Conservation (phyloP, 2,113 vertebrate species). For the Aspidoscelis tigris region DNA sequence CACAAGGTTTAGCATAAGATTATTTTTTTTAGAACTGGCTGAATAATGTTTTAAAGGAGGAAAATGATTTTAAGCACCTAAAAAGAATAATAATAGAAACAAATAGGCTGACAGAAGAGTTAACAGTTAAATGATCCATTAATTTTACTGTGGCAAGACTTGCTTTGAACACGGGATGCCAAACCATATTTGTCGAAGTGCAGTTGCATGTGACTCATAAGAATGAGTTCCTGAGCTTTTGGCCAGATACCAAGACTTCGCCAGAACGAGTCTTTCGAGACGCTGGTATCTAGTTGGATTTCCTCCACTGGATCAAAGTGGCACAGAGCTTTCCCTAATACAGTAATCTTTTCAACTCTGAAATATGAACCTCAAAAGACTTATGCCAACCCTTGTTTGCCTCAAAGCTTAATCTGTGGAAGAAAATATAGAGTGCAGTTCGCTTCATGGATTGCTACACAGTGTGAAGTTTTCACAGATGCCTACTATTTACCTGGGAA, state of each 20-base stretch:
- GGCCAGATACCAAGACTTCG: conserved; percentile 72
- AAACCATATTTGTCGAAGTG: conserved; percentile 83
- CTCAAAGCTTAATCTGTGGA: conserved; percentile 36
- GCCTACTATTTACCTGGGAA: conserved; percentile 26
- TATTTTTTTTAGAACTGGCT: conserved; percentile 9
- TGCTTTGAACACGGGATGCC: conserved; percentile 74
- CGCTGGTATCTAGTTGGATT: conserved; percentile 72
- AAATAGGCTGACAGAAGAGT: conserved; percentile 33
- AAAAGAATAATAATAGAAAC: background rate
- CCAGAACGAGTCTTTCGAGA: conserved; percentile 72
- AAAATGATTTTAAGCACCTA: conserved; percentile 10
- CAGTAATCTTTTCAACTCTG: conserved; percentile 74
- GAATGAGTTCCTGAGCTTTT: conserved; percentile 64
- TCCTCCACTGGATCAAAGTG: conserved; percentile 59
- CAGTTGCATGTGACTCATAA: conserved; percentile 74
- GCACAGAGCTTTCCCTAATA: conserved; percentile 79
- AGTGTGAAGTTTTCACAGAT: conserved; percentile 52
- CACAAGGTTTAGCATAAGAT: background rate
- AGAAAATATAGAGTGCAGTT: conserved; percentile 38
- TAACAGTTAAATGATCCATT: conserved; percentile 62
- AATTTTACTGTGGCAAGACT: conserved; percentile 63
- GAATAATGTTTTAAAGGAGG: conserved; percentile 15
- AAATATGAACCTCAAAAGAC: conserved; percentile 55
- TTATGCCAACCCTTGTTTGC: conserved; percentile 19
- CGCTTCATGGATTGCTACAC: conserved; percentile 28